These are phyloP conservation scores for Phycodurus eques DNA, from an alignment of 2,113 vertebrate species.

Conservation along the genomic window DNA sequence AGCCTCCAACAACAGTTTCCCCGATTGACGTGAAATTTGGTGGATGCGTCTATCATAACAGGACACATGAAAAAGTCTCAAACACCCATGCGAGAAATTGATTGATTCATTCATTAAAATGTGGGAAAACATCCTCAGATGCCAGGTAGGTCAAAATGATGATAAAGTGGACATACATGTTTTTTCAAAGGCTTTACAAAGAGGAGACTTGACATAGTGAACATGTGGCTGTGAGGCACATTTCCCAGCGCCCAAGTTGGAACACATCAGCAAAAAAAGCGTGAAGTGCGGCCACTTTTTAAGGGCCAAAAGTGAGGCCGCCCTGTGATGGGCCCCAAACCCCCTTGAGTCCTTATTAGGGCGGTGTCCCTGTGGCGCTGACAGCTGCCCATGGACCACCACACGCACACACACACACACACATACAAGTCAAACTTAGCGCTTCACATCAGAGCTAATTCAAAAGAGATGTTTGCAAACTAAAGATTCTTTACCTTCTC, in stretches of 20 bases:
- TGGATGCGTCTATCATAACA: not conserved
- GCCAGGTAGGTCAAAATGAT: not conserved
- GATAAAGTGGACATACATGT: not conserved
- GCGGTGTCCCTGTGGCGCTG: constrained; percentile 71
- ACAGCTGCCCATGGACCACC: constrained; percentile 70
- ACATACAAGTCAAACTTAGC: constrained; percentile 33
- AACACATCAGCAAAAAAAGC: constrained; percentile 46
- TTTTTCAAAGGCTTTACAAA: not conserved
- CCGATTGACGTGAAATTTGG: not conserved
- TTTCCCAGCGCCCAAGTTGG: not conserved
- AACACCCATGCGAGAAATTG: not conserved
- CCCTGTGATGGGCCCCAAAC: constrained; percentile 52
- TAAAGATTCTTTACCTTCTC: constrained; percentile 5
- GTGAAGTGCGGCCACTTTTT: constrained; percentile 61
- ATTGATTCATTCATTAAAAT: too few species aligned
- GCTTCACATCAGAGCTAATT: constrained; percentile 16
- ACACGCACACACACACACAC: constrained; percentile 49
- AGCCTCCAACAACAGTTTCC: not conserved
- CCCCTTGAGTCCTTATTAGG: constrained; percentile 75
- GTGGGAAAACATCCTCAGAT: too few species aligned
- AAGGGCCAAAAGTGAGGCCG: constrained; percentile 54
- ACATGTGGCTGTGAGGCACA: not conserved
- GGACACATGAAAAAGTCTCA: not conserved
- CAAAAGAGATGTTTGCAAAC: constrained; percentile 31
- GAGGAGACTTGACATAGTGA: not conserved